Base-by-base conservation (phyloP, 1,140 invertebrate genomes). In the Drosophila novamexicana region DNA sequence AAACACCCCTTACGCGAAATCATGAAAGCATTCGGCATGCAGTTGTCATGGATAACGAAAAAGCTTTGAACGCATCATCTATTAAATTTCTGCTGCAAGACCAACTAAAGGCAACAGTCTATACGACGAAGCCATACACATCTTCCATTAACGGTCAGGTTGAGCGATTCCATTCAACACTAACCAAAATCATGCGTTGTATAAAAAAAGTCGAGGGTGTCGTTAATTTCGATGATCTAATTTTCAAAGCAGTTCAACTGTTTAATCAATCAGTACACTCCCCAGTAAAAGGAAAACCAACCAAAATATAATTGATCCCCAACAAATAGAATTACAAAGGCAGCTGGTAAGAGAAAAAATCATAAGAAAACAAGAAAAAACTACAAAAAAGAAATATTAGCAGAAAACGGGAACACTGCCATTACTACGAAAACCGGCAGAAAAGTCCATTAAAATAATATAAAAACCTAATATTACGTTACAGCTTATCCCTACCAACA, bases 371-470 rank as follows among this genome's bases (percentile, higher is more conserved):
- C 22, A n/a, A 7, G 10, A 29, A 32, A 14, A 44, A 71, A 10
- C 40, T 65, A 71, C 12, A 56, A 14, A 65, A 71, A 71, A 65
- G 42, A 57, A 49, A 57, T 52, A 59, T 32, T 47, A 8, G 29
- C n/a, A 22, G n/a, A 59, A 12, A 34, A 59, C 12, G 10, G 14
- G 8, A 59, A 59, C 0, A 34, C 57, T 2, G 37, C 42, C 1
- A 59, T 54, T 34, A 64, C 53, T 16, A 64, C 37, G 16, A 12
- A 22, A 22, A 22, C 9, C 12, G 57, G 66, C 1, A 36, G 45
- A 16, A 36, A 10, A 47, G 9, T 18, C n/a, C 58, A 69, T 5
- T 53, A 62, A 69, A 62, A 53, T 52, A 59, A 62, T 44, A 45
- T 45, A 22, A 22, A 22, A n/a, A n/a, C n/a, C n/a, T n/a, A n/a